phyloP scores from a whole-genome alignment of 2,113 vertebrate species.

The Gymnarchus niloticus region DNA sequence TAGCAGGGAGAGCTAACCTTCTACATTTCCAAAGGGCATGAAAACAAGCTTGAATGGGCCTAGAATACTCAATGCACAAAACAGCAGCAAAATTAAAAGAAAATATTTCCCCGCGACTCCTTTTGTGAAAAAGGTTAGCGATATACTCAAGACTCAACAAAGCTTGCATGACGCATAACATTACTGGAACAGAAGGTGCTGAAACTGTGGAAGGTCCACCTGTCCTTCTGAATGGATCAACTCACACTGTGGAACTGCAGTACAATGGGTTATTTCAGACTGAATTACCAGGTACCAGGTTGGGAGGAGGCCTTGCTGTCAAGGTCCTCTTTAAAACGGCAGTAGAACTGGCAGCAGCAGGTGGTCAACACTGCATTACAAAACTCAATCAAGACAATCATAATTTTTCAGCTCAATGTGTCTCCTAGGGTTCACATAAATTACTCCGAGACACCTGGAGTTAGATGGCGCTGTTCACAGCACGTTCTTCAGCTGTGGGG shows the following conservation, averaged over 20 bases:
- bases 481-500: neutral
- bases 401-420: neutral
- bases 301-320: neutral
- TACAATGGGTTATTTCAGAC: neutral
- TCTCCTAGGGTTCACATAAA: neutral
- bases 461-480: neutral
- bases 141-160: neutral
- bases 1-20: neutral
- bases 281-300: neutral
- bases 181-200: too few relatives aligned
- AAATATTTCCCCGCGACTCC: neutral
- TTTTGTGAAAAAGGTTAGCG: neutral
- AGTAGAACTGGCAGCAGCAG: neutral
- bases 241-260: neutral
- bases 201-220: too few relatives aligned
- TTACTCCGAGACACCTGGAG: neutral
- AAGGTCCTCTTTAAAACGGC: neutral
- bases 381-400: neutral
- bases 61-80: neutral
- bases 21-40: neutral
- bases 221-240: neutral
- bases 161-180: too few relatives aligned
- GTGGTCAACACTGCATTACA: neutral
- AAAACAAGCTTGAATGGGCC: neutral
- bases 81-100: neutral